These are phyloP conservation scores for Hydrolagus colliei DNA, from an alignment of 2,797 vertebrate genomes.

Conservation along the genomic window DNA sequence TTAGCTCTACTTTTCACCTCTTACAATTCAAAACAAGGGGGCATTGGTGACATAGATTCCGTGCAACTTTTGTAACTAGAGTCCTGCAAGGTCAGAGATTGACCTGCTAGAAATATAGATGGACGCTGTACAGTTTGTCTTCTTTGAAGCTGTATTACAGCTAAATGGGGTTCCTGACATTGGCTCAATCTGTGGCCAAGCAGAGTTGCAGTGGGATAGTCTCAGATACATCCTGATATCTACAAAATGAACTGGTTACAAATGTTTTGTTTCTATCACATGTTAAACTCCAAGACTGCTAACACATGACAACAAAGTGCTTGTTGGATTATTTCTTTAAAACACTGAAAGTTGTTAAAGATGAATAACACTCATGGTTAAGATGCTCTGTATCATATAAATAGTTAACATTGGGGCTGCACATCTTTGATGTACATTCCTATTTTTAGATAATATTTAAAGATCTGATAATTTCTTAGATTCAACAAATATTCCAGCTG, in stretches of 20 bases:
- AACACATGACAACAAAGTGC: background rate
- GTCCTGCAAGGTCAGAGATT: no score
- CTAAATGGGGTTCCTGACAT: background rate
- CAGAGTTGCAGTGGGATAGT: no score
- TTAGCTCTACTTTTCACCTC: background rate
- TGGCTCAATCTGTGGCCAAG: background rate
- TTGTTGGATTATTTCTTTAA: background rate
- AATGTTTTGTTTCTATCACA: no score
- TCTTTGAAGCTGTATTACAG: background rate
- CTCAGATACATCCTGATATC: no score
- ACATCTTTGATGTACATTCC: background rate
- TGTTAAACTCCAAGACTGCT: no score
- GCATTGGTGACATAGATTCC: background rate
- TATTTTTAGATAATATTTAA: background rate
- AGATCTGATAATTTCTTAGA: background rate
- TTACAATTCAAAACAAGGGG: background rate
- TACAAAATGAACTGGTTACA: no score
- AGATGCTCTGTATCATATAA: background rate
- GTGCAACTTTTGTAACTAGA: no score
- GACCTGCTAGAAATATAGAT: no score
- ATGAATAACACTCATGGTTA: background rate
- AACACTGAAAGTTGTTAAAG: background rate
- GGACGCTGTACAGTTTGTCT: no score
- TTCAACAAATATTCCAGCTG: background rate
- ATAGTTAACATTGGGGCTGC: background rate